Evolutionary conservation across 2,888 invertebrate genomes (phyloP).

Genomic region (Noctua fimbriata): DNA sequence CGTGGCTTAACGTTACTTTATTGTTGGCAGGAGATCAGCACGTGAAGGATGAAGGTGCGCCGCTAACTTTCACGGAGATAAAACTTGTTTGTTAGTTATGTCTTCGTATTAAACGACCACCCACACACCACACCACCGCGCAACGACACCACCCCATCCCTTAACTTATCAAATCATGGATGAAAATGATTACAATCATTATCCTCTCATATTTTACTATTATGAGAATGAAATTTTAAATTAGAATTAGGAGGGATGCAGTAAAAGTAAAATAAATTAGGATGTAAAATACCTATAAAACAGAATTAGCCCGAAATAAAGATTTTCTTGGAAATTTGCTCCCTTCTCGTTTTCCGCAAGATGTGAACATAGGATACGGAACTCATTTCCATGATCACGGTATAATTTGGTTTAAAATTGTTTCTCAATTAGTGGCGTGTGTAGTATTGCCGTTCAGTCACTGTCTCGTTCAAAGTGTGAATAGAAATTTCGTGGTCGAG

Average conservation of each 20-base stretch:
- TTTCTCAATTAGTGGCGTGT: conserved; percentile 51
- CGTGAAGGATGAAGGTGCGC: conserved; percentile 88
- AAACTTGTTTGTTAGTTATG: conserved; percentile 88
- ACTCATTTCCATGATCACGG: conserved; percentile 55
- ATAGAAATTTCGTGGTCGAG: conserved; percentile 80
- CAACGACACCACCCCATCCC: conserved; percentile 63
- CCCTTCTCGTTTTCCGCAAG: conserved; percentile 58
- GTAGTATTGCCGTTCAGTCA: conserved; percentile 55
- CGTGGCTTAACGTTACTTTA: conserved; percentile 79
- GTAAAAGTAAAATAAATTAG: conserved; percentile 68
- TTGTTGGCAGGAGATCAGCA: conserved; percentile 85
- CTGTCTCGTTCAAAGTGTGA: conserved; percentile 72
- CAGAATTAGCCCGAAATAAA: conserved; percentile 67
- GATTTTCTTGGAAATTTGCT: conserved; percentile 61
- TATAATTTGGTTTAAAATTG: conserved; percentile 58
- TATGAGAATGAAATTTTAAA: conserved; percentile 64
- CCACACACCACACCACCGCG: conserved; percentile 66
- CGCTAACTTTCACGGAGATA: conserved; percentile 84
- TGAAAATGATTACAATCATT: conserved; percentile 66
- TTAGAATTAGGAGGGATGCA: conserved; percentile 67
- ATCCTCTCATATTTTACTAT: conserved; percentile 66
- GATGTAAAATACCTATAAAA: conserved; percentile 68
- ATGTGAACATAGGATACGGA: conserved; percentile 53
- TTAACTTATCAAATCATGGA: conserved; percentile 74
- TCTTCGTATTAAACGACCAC: conserved; percentile 75